Evolutionary conservation across 2,797 vertebrate genomes (phyloP).

Genomic region (Gephyroberyx darwinii): DNA sequence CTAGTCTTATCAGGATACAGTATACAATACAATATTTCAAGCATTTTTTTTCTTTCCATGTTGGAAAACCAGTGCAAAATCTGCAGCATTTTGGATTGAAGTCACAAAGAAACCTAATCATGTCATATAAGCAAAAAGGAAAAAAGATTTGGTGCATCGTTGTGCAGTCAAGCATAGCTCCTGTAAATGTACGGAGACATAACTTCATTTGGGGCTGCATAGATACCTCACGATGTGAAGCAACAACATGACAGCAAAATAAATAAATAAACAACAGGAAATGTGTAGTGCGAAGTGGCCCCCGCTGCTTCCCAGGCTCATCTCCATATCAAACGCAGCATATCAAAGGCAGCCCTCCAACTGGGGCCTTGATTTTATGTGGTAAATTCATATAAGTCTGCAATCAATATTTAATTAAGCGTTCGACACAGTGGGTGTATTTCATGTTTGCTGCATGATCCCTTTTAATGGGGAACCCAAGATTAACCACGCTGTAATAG

Average conservation of each 20-base stretch:
- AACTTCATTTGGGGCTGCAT: slow-evolving; percentile 49
- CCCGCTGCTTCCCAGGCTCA: slow-evolving; percentile 71
- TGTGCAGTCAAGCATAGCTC: slow-evolving; percentile 41
- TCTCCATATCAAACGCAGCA: slow-evolving; percentile 80
- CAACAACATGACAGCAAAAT: slow-evolving; percentile 76
- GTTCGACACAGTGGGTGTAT: slow-evolving; percentile 75
- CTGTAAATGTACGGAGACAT: slow-evolving; percentile 52
- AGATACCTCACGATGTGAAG: slow-evolving; percentile 56
- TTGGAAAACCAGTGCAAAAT: slow-evolving; percentile 75
- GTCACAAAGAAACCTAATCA: slow-evolving; percentile 29
- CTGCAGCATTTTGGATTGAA: slow-evolving; percentile 73
- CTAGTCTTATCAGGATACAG: slow-evolving; percentile 54
- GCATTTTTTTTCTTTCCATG: slow-evolving; percentile 54
- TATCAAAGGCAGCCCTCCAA: slow-evolving; percentile 75
- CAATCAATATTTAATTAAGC: slow-evolving; percentile 84
- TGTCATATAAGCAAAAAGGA: slow-evolving; percentile 19
- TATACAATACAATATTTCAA: slow-evolving; percentile 43
- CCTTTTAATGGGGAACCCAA: slow-evolving; percentile 65
- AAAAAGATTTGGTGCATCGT: not conserved
- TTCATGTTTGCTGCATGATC: slow-evolving; percentile 76
- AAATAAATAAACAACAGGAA: slow-evolving; percentile 80
- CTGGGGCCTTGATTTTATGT: slow-evolving; percentile 75
- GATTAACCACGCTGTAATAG: slow-evolving; percentile 61
- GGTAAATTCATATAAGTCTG: slow-evolving; percentile 80
- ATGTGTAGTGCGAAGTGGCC: slow-evolving; percentile 65